Conservation (phyloP, 2,113 vertebrate species). For the Saguinus midas region DNA sequence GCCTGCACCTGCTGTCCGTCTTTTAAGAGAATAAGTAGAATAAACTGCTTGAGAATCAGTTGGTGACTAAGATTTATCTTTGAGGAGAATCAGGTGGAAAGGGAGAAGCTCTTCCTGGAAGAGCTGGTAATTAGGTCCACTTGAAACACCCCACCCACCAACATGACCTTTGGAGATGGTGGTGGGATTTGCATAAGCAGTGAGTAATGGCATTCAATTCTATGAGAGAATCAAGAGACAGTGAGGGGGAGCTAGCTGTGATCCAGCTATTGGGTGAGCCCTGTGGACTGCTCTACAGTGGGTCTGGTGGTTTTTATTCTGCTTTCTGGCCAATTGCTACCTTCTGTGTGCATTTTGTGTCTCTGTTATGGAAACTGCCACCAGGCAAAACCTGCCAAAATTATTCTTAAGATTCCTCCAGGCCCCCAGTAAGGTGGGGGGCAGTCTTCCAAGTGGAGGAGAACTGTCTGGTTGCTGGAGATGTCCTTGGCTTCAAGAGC, state of each 20-base stretch:
- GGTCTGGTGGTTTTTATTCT: neutral
- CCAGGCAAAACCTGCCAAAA: neutral
- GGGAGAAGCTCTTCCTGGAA: neutral
- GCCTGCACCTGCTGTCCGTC: neutral
- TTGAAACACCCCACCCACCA: neutral
- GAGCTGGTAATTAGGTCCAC: neutral
- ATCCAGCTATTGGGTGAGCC: neutral
- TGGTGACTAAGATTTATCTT: neutral
- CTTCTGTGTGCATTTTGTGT: neutral
- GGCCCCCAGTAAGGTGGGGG: too few species aligned
- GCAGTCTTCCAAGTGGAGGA: neutral
- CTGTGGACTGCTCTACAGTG: neutral
- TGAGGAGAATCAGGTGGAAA: neutral
- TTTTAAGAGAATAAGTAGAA: neutral
- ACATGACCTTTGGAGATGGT: neutral
- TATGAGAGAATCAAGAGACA: neutral
- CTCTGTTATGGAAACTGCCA: neutral
- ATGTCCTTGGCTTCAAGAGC: neutral
- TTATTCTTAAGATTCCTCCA: neutral
- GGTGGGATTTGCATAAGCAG: neutral
- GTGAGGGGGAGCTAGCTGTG: neutral
- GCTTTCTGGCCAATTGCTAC: neutral
- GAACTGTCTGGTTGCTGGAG: neutral
- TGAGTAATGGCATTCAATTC: neutral
- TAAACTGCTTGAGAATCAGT: neutral